These are phyloP conservation scores for Synodontis membranacea DNA, from an alignment of 2,113 vertebrate genomes.

Conservation along the genomic window DNA sequence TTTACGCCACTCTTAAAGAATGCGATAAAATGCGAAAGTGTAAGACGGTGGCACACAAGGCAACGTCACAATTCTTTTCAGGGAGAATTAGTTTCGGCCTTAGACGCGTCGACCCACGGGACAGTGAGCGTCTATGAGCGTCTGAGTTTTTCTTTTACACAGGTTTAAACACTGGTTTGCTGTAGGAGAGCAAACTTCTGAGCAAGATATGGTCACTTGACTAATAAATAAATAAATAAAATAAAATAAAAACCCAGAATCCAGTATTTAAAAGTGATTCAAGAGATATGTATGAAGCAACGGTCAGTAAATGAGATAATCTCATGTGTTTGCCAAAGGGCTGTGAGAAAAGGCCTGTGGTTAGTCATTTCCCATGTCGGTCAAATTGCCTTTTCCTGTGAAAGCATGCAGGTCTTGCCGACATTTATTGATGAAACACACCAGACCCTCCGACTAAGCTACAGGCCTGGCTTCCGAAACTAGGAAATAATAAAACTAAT, in stretches of 20 bases:
- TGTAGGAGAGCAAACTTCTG: not conserved
- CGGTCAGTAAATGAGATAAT: not conserved
- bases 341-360: not conserved
- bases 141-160: too few relatives aligned
- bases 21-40: too few relatives aligned
- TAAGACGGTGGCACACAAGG: not conserved
- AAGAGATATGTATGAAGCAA: too few relatives aligned
- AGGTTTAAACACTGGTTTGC: not conserved
- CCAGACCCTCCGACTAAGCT: conserved; percentile 9
- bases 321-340: not conserved
- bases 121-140: not conserved
- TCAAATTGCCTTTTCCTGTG: conserved; percentile 14
- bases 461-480: not conserved
- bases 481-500: conserved; percentile 26
- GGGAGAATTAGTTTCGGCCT: not conserved
- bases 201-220: not conserved
- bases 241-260: not conserved
- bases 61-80: not conserved
- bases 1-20: not conserved
- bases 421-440: conserved; percentile 29
- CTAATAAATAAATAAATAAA: not conserved
- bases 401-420: conserved; percentile 2
- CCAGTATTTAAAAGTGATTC: not conserved
- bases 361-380: conserved; percentile 25
- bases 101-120: not conserved